Percentiles rank a stretch among this genome's conserved stretches.
Conservation (phyloP, 1,140 invertebrate genomes). For the Spodoptera litura region DNA sequence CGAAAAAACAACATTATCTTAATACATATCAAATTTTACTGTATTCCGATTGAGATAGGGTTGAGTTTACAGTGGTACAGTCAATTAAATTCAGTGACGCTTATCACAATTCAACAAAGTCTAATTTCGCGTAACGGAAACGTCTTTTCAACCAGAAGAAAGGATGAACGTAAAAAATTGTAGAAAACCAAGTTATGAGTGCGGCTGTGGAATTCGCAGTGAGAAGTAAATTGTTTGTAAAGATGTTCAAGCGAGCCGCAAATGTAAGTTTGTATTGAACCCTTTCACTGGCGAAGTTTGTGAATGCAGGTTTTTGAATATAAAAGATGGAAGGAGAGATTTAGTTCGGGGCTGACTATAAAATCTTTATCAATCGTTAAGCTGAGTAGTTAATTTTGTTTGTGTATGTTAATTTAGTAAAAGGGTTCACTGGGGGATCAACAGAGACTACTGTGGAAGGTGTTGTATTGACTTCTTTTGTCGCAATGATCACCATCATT, state of each 20-base stretch:
- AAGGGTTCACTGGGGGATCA: not conserved
- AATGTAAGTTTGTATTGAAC: constrained; percentile 4
- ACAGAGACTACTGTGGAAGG: too few species aligned
- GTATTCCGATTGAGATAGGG: not conserved
- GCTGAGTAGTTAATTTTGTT: constrained; percentile 20
- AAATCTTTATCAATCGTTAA: constrained; percentile 41
- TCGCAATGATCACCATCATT: too few species aligned
- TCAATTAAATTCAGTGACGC: constrained; percentile 1
- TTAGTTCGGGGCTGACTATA: constrained; percentile 13
- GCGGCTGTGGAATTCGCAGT: constrained; percentile 8
- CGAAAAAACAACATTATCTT: constrained; percentile 14
- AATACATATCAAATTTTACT: not conserved
- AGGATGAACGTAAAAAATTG: constrained; percentile 37
- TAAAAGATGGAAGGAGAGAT: constrained; percentile 28
- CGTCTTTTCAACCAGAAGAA: constrained; percentile 34
- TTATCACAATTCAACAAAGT: constrained; percentile 30
- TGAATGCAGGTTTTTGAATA: constrained; percentile 42
- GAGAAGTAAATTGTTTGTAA: not conserved
- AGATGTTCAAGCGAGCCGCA: not conserved
- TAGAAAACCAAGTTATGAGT: constrained; percentile 17
- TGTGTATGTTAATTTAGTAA: constrained; percentile 11
- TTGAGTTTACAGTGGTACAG: not conserved
- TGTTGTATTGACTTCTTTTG: too few species aligned
- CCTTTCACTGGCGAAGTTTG: constrained; percentile 27
- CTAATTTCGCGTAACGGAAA: constrained; percentile 32